A percentile compares a stretch with the other conserved stretches of the same genome.
These are phyloP conservation scores for Pediacus dermestoides DNA, from an alignment of 2,888 invertebrate genomes.

Conservation along the genomic window DNA sequence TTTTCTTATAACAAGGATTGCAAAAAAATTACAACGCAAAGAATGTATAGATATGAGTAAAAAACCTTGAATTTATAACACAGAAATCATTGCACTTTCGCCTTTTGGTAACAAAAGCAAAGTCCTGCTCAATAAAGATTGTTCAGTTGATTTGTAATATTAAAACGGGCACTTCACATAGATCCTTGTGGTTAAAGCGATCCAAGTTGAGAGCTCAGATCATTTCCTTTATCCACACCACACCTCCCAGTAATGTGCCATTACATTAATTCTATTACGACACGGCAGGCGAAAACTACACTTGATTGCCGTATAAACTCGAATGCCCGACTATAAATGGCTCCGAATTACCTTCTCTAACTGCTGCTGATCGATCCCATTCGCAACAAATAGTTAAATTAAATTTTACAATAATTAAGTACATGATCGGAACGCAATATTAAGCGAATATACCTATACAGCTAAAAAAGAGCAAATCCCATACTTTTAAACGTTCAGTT, in stretches of 20 bases:
- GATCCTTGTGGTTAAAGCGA: conserved; percentile 5
- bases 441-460: too few relatives aligned
- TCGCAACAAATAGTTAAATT: conserved; percentile 1
- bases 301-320: conserved; percentile 46
- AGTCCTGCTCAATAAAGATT: conserved; percentile 4
- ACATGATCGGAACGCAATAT: too few relatives aligned
- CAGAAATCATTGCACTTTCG: too few relatives aligned
- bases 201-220: conserved; percentile 21
- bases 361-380: conserved; percentile 2
- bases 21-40: too few relatives aligned
- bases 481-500: too few relatives aligned
- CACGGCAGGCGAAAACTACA: conserved; percentile 44
- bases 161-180: conserved; percentile 6
- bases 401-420: neutral
- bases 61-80: neutral
- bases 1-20: too few relatives aligned
- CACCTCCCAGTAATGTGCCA: conserved; percentile 40
- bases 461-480: too few relatives aligned
- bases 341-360: conserved; percentile 30
- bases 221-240: conserved; percentile 38
- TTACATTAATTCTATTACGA: conserved; percentile 47
- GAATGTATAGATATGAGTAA: too few relatives aligned
- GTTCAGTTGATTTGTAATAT: conserved; percentile 8
- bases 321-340: conserved; percentile 43
- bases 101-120: neutral